Base-by-base conservation (phyloP, 1,140 invertebrate genomes). In the Bombus fervidus region DNA sequence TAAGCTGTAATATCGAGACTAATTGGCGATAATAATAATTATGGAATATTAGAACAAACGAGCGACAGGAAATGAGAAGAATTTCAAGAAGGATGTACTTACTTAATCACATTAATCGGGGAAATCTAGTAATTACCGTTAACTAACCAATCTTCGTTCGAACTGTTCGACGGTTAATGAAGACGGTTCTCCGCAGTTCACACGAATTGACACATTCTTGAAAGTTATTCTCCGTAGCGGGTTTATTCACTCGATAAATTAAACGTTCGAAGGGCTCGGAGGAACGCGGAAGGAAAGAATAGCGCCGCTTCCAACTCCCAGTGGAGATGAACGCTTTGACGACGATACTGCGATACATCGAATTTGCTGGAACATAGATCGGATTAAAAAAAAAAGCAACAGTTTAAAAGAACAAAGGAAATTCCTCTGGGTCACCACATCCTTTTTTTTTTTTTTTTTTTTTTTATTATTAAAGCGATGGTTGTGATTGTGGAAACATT, bases 181-280 rank as follows among this genome's bases (percentile, higher is more conserved):
- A 78, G 57, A 18, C 57, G 22, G 18, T 79, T 28, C 41, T 22
- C 5, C 39, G 3, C 15, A 9, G 39, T 62, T 25, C 41, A 13
- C 39, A 28, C 28, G 39, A 31, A 41, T 78, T 64, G 75, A 78
- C 37, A 64, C 15, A 31, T 64, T 78, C n/a, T 18, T 9, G 37
- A n/a, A 74, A 34, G 59, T 41, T 41, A 13, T 39, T 77, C 31
- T 25, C 41, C 41, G 9, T 10, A 1, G 22, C 13, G 9, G 31
- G 37, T 78, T 39, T 64, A 62, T 78, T 62, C 76, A 18, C n/a
- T 78, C 39, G 39, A 43, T 64, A 78, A 79, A 80, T 80, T 68
- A 47, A 22, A 22, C 13, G 66, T 3, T 81, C 47, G 66, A 57
- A 53, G 66, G 28, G 47, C 3, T 72, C 47, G 66, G 22, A 75